Conservation (phyloP, 2,113 vertebrate genomes). For the Sander vitreus region DNA sequence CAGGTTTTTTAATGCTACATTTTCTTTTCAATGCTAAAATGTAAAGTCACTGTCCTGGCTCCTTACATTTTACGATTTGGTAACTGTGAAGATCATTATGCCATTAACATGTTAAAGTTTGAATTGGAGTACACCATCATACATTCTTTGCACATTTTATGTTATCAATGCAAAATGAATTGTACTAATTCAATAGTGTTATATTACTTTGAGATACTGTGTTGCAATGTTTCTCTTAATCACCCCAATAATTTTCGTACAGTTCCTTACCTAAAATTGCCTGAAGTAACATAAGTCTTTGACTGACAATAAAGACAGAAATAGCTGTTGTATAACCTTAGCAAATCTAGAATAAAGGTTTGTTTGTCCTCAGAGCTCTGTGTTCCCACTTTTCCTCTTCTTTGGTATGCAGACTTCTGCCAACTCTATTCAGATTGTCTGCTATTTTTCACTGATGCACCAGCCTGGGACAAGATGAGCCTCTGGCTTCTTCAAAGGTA, state of each 20-base stretch:
- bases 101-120: not conserved
- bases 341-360: conserved; percentile 7
- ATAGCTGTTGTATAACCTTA: not conserved
- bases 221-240: not conserved
- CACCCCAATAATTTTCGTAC: not conserved
- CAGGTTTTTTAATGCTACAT: not conserved
- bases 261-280: not conserved
- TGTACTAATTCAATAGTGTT: not conserved
- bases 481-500: conserved; percentile 10
- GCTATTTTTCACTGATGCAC: conserved; percentile 8
- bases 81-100: not conserved
- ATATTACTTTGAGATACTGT: not conserved
- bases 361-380: conserved; percentile 1
- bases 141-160: not conserved
- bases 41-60: not conserved
- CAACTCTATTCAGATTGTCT: not conserved
- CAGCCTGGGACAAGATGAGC: not conserved
- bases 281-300: not conserved
- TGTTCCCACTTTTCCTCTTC: not conserved
- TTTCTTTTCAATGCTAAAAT: not conserved
- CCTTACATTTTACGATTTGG: not conserved
- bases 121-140: not conserved
- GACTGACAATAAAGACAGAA: not conserved
- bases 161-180: not conserved
- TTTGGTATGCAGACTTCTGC: conserved; percentile 27